Evolutionary conservation across 2,113 vertebrate genomes (phyloP), one percentile per base, ranked within the genome.

Genomic region (Hippoglossus stenolepis): DNA sequence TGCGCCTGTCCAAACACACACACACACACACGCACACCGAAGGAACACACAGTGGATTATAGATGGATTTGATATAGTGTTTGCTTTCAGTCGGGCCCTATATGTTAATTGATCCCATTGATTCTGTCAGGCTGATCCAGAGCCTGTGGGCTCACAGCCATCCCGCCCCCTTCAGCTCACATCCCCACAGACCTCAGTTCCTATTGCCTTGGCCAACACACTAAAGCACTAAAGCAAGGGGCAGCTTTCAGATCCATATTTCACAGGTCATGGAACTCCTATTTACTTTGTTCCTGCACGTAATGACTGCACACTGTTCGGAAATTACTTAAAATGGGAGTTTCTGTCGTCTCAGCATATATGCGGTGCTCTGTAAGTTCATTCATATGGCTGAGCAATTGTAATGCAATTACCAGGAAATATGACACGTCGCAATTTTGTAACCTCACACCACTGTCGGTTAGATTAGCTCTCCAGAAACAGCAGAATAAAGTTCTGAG

Each of bases 21-120:
- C 65, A 15, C 40, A 43, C 35, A 6, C 8, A 9, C 38, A 40
- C 11, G 2, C 24, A 74, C 65, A 31, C 45, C 35, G 62, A 56
- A 64, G 40, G 74, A 79, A 86, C 69, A 58, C 49, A 65, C 18
- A 68, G 78, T 83, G 69, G 72, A 89, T 85, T 82, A 89, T 54
- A 79, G 61, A 80, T 77, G 79, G 83, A 87, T 88, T 82, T 90
- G 67, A 88, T 90, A 35, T 70, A 81, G 83, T 89, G 86, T 89
- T 90, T 79, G 79, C 71, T 83, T 83, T 85, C 68, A 64, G 28
- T 75, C 14, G 47, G 51, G 51, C 65, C 69, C 21, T 58, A 64
- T 65, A 70, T 88, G 76, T 90, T 89, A 85, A 87, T 86, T 89
- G 84, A 90, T 83, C 67, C 26, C 56, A 90, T 85, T 79, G 89